A percentile compares a stretch with the other conserved stretches of the same genome.
Conservation (phyloP, 2,797 vertebrate species). For the Acrossocheilus fasciatus region DNA sequence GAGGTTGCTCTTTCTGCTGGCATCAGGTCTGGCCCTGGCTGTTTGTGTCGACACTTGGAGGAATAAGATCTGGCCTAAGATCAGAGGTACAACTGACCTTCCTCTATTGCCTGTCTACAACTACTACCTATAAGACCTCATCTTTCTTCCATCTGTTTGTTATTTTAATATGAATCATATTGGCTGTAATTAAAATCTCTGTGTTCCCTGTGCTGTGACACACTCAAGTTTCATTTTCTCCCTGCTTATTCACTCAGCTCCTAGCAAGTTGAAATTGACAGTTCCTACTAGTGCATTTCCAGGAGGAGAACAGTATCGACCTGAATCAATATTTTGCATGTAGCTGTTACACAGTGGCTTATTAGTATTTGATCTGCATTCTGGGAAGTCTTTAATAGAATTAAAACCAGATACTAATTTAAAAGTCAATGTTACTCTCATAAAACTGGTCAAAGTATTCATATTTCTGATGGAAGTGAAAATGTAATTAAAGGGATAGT, state of each 20-base stretch:
- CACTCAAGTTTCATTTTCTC: neutral
- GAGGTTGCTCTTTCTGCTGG: conserved; percentile 88
- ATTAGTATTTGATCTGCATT: conserved; percentile 13
- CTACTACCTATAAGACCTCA: neutral
- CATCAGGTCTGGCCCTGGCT: conserved; percentile 80
- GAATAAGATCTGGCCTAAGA: conserved; percentile 92
- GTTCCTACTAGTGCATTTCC: neutral
- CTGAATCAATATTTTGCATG: conserved; percentile 4
- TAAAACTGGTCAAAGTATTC: neutral
- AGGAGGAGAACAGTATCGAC: conserved; percentile 1
- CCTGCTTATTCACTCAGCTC: neutral
- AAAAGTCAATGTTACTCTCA: neutral
- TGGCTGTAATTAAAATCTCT: conserved; percentile 1
- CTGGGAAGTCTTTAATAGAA: neutral
- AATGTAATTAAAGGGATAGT: neutral
- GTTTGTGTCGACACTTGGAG: conserved; percentile 93
- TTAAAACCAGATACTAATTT: neutral
- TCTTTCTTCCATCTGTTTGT: neutral
- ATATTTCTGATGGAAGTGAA: neutral
- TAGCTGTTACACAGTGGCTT: conserved; percentile 3
- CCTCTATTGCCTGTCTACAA: neutral
- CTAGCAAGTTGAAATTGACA: neutral
- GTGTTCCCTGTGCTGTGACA: neutral
- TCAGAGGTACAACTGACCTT: conserved; percentile 80
- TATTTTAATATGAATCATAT: conserved; percentile 7